Conservation (phyloP, 2,797 vertebrate species). For the Tarsius wallacei region DNA sequence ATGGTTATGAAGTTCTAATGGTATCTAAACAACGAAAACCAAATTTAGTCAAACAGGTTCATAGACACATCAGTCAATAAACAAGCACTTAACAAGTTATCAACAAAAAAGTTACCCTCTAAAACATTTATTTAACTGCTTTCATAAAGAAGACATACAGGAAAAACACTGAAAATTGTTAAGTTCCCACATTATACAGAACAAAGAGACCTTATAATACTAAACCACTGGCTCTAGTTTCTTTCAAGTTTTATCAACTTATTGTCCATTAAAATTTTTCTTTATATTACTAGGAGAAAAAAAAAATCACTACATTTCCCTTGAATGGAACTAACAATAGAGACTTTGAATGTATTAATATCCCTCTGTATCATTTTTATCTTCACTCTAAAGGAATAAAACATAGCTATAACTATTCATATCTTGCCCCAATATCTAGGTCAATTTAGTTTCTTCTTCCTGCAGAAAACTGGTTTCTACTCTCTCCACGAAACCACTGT, state of each 20-base stretch:
- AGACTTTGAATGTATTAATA: neutral
- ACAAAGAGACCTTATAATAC: neutral
- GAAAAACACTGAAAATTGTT: neutral
- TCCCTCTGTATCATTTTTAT: neutral
- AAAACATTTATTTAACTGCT: conserved; percentile 16
- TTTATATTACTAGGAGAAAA: neutral
- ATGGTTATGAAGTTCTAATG: neutral
- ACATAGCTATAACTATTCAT: neutral
- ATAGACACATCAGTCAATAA: neutral
- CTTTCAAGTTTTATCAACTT: conserved; percentile 31
- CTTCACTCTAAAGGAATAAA: conserved; percentile 29
- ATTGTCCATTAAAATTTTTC: neutral
- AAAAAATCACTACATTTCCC: neutral
- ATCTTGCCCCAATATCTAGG: neutral
- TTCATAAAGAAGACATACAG: neutral
- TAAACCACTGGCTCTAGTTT: neutral
- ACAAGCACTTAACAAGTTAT: neutral
- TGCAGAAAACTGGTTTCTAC: conserved; percentile 4
- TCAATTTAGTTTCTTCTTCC: conserved; percentile 28
- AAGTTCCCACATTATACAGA: neutral
- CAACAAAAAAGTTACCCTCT: neutral
- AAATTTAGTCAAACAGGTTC: conserved; percentile 3
- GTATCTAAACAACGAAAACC: conserved; percentile 20
- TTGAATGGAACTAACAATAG: neutral
- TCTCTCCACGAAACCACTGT: neutral